A percentile compares a stretch with the other conserved stretches of the same genome.
Evolutionary conservation across 2,888 invertebrate species (phyloP).

Genomic region (Drosophila fungiperda): DNA sequence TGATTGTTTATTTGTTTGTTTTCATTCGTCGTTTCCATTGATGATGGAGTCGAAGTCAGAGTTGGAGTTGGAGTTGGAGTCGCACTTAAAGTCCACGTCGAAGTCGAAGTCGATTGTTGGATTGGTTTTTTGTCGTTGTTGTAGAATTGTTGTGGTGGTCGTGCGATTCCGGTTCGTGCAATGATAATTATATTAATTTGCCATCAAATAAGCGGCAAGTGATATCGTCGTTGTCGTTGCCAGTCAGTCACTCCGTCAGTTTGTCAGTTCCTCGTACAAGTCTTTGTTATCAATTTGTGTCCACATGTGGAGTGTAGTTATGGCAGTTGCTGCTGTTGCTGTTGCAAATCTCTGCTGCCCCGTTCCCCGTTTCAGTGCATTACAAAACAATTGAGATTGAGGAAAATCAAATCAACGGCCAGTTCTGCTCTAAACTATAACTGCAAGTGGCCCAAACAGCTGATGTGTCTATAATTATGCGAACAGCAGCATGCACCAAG

Average conservation of each 20-base stretch:
- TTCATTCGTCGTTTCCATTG: conserved; percentile 39
- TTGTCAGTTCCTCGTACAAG: conserved; percentile 46
- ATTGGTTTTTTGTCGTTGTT: conserved; percentile 27
- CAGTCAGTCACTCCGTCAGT: conserved; percentile 27
- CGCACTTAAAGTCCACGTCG: neutral
- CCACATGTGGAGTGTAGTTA: conserved; percentile 24
- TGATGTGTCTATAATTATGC: conserved; percentile 77
- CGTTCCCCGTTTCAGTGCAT: conserved; percentile 35
- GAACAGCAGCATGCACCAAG: conserved; percentile 29
- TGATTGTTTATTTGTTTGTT: conserved; percentile 77
- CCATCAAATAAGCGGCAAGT: conserved; percentile 74
- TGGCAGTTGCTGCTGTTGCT: conserved; percentile 24
- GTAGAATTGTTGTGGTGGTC: conserved; percentile 65
- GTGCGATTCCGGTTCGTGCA: conserved; percentile 80
- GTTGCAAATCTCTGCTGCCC: neutral
- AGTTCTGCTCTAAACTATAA: conserved; percentile 30
- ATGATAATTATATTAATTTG: conserved; percentile 82
- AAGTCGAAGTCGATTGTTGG: neutral
- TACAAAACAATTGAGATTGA: conserved; percentile 79
- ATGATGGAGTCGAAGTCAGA: conserved; percentile 24
- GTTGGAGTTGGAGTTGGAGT: neutral
- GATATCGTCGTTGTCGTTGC: conserved; percentile 52
- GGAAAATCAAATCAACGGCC: conserved; percentile 65
- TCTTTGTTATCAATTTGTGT: conserved; percentile 65
- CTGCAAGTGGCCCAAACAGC: conserved; percentile 70